Evolutionary conservation across 2,113 vertebrate species (phyloP), one percentile per base, ranked within the genome.

Genomic region (Mugil cephalus): DNA sequence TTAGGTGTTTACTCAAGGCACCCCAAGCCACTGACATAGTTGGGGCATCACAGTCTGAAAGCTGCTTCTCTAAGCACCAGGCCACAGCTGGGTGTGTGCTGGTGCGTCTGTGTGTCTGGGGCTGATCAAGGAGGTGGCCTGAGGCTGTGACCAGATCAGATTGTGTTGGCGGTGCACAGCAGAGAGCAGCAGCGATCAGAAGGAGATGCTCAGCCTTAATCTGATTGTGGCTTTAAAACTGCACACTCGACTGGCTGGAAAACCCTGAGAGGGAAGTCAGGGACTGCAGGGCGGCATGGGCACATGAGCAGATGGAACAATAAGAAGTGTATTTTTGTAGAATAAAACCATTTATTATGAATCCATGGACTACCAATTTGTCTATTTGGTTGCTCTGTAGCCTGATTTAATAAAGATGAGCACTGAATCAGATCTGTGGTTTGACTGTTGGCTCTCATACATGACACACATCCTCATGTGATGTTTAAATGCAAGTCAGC

Each of bases 111-210:
- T 46, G 56, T 24, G 56, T 45, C 60, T n/a, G 47, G 10, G 42
- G 21, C 17, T 42, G 67, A 84, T 78, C 64, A 47, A 68, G 70
- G 55, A 52, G 56, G 64, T 15, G 36, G 69, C 80, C 74, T 0
- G n/a, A 48, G 74, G 84, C 74, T 40, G 70, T 38, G 70, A 63
- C 70, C 65, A 7, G 74, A 84, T 89, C 80, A 78, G 75, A 85
- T 77, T 40, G 65, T 66, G 79, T 83, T 76, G 82, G 77, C 63
- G 46, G 54, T 65, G 87, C 77, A 72, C 72, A 74, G 82, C 74
- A 61, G 69, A 67, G 69, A 77, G 75, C 65, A 68, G 68, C 47
- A 42, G 68, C 47, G 47, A 79, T 81, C 77, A 79, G 80, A 65
- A 64, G 62, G 18, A 79, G 83, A 86, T 55, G 79, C 77, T 77